phyloP scores from a whole-genome alignment of 2,113 vertebrate species.

The Tor tambroides region DNA sequence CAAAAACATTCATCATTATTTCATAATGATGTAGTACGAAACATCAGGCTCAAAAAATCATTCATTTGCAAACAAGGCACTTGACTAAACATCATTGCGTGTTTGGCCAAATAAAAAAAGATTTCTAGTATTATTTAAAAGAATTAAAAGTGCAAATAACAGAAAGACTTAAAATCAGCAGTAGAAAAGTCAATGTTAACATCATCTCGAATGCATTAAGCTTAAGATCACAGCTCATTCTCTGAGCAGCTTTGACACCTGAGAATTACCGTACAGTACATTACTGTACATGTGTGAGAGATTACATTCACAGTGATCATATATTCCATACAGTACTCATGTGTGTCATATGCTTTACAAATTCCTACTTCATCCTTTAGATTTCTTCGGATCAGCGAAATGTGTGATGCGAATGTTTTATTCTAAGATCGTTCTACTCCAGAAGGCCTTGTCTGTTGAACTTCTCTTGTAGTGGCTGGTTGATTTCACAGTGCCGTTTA shows the following conservation, averaged over 20 bases:
- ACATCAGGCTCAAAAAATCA: too few species aligned
- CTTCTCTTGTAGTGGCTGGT: background rate
- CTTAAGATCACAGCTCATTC: background rate
- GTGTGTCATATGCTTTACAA: background rate
- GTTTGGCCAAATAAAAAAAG: background rate
- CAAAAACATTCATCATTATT: too few species aligned
- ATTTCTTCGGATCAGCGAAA: background rate
- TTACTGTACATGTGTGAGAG: background rate
- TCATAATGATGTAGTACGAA: too few species aligned
- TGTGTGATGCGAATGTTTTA: background rate
- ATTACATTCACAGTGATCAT: background rate
- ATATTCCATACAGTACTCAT: background rate
- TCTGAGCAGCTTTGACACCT: background rate
- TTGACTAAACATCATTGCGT: background rate
- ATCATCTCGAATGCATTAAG: background rate
- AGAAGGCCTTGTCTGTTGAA: constrained; percentile 60
- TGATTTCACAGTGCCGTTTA: constrained; percentile 67
- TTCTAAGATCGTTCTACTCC: background rate
- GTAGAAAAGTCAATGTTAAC: background rate
- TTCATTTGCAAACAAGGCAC: too few species aligned
- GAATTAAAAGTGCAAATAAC: background rate
- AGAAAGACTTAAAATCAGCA: background rate
- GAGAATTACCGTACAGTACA: background rate
- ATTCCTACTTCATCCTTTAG: too few species aligned
- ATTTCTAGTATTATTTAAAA: background rate